Conservation (phyloP, 2,888 invertebrate genomes). For the Entomobrya proxima region DNA sequence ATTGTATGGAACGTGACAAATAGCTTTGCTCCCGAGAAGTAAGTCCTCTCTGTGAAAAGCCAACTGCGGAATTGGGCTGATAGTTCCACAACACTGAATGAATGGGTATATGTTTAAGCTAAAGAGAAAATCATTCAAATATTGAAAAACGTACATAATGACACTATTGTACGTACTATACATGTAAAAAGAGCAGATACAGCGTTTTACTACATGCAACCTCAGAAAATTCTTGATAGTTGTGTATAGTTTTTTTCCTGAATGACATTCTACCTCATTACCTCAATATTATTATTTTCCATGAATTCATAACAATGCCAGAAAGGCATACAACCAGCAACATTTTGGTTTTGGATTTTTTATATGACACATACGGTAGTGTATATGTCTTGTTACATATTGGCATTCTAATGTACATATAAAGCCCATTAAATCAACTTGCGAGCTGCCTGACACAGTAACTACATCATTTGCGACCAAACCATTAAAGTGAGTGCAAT, state of each 20-base stretch:
- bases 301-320: conserved; percentile 9
- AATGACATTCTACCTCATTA: conserved; percentile 48
- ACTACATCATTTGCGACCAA: conserved; percentile 1
- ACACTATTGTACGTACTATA: background rate
- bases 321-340: background rate
- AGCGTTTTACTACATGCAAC: background rate
- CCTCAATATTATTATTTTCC: conserved; percentile 36
- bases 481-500: background rate
- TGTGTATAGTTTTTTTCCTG: background rate
- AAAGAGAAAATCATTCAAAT: background rate
- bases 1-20: conserved; percentile 67
- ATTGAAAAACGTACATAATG: background rate
- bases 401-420: background rate
- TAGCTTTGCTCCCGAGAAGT: conserved; percentile 26
- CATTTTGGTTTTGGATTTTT: too few species aligned
- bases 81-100: background rate
- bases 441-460: background rate
- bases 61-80: background rate
- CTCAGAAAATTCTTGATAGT: background rate
- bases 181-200: conserved; percentile 1
- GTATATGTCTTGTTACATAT: background rate
- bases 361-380: too few species aligned
- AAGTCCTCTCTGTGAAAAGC: conserved; percentile 10
- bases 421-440: background rate
- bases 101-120: background rate